Evolutionary conservation across 1,140 invertebrate genomes (phyloP).

Genomic region (Bombyx mandarina): DNA sequence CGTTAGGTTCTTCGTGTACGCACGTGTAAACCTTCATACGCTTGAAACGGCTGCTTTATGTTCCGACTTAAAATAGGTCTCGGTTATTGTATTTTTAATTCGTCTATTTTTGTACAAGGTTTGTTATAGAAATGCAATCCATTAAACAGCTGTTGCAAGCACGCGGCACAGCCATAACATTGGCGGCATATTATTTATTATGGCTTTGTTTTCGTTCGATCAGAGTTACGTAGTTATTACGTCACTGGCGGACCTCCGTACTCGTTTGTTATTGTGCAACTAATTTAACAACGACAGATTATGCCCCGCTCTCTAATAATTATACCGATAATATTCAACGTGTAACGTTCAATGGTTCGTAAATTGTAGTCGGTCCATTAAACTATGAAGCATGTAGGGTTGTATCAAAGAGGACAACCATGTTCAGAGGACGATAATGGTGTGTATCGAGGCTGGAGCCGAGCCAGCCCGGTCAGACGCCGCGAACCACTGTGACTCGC

Average conservation of each 20-base stretch:
- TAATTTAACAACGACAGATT: constrained; percentile 14
- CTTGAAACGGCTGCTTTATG: too few species aligned
- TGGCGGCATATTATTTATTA: constrained; percentile 17
- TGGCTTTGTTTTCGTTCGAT: constrained; percentile 20
- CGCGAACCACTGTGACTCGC: constrained; percentile 41
- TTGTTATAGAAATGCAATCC: too few species aligned
- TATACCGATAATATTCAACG: too few species aligned
- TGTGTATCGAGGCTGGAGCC: constrained; percentile 14
- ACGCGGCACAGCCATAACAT: too few species aligned
- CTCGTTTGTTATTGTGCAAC: constrained; percentile 6
- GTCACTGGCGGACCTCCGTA: constrained; percentile 20
- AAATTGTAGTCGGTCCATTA: neutral
- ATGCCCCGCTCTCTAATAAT: neutral
- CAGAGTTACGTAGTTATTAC: constrained; percentile 28
- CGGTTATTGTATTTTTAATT: too few species aligned
- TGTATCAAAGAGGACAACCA: constrained; percentile 4
- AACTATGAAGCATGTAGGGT: neutral
- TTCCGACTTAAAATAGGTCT: too few species aligned
- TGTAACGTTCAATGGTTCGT: neutral
- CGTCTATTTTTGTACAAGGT: too few species aligned
- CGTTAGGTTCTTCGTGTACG: too few species aligned
- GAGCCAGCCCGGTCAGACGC: constrained; percentile 37
- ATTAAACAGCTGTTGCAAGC: too few species aligned
- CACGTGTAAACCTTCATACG: too few species aligned
- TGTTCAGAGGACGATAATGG: constrained; percentile 1